phyloP scores from a whole-genome alignment of 2,113 vertebrate genomes.

The Podarcis raffonei region DNA sequence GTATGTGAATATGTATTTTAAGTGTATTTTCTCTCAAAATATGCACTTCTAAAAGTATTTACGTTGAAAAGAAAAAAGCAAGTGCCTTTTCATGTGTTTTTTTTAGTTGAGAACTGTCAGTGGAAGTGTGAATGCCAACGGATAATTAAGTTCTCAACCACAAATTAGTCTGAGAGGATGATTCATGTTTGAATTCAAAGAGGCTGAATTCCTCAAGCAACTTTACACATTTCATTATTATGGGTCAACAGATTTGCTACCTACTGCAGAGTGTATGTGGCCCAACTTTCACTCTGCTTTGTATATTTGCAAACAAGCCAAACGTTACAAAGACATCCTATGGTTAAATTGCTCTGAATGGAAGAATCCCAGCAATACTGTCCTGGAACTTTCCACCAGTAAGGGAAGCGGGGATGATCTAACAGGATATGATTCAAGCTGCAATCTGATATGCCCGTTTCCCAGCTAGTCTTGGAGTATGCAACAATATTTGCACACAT shows the following conservation, averaged over 20 bases:
- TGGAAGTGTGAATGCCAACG: too few relatives aligned
- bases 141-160: too few relatives aligned
- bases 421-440: not conserved
- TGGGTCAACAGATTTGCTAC: not conserved
- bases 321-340: not conserved
- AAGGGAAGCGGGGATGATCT: not conserved
- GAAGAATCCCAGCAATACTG: not conserved
- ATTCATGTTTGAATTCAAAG: too few relatives aligned
- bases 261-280: not conserved
- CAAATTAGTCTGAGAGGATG: too few relatives aligned
- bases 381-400: not conserved
- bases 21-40: too few relatives aligned
- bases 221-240: not conserved
- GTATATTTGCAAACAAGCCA: not conserved
- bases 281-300: not conserved
- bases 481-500: not conserved
- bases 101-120: too few relatives aligned
- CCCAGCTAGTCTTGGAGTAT: not conserved
- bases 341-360: not conserved
- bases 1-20: too few relatives aligned
- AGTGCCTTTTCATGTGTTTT: too few relatives aligned
- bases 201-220: too few relatives aligned
- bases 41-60: too few relatives aligned
- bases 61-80: too few relatives aligned
- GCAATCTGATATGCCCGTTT: not conserved